Base-by-base conservation (phyloP, 1,140 invertebrate genomes). In the Hestina assimilis region DNA sequence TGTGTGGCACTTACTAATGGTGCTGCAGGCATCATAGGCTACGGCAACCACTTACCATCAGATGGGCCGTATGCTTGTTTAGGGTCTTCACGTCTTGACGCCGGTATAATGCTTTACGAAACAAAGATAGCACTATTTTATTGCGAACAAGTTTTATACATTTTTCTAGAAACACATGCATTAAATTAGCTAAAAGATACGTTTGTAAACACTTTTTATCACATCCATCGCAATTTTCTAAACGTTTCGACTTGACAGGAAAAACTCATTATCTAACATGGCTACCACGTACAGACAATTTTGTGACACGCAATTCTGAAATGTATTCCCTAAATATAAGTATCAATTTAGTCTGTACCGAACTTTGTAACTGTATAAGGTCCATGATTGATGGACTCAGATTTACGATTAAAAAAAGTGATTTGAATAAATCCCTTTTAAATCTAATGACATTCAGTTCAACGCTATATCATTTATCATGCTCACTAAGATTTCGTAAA, bases 381-480 rank as follows among this genome's bases (percentile, higher is more conserved):
- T n/a, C 14, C 31, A 51, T 51, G 47, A 51, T 51, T 51, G 47
- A 51, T 51, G 47, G 40, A 38, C 20, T 51, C 12, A 24, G 47
- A 51, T 11, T 38, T 12, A 12, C 33, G 47, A 51, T 51, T 51
- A 51, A 21, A 51, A 50, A 51, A 51, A 40, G 47, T 23, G 20
- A 40, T 51, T 40, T 51, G 33, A 51, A 51, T 51, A 40, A 51
- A 51, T 38, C 21, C 47, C 35, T 51, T 51, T 51, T 31, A 51
- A 24, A 51, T 51, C 33, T 51, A 51, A 51, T 31, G 47, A 40
- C 47, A 29, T 29, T 48, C n/a, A 48, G 45, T 35, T 31, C 19
- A 48, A 48, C 45, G 15, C 3, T 35, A 11, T 48, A 35, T 35
- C 21, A 48, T 48, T 48, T 21, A 48, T 48, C 45, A 29, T 15